Base-by-base conservation (phyloP, 2,888 invertebrate genomes). In the Ptychoptera contaminata region DNA sequence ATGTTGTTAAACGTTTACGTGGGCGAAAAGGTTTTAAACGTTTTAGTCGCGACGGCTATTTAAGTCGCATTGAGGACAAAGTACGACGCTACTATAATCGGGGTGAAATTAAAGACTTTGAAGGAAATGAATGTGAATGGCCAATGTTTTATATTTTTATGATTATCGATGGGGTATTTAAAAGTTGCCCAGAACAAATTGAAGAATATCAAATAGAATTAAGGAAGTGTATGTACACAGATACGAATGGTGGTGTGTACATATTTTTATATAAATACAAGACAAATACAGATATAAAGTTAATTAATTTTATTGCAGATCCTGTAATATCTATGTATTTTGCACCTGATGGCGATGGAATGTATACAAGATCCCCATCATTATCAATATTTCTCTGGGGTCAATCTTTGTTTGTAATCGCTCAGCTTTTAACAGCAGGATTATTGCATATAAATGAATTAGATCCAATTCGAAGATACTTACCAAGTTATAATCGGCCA, bases 71-170 rank as follows among this genome's bases (percentile, higher is more conserved):
- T 8, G 97, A 98, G 67, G 86, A 93, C 60, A 73, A 76, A 36
- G 73, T 71, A 43, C 71, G 79, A 51, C 69, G 76, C 64, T 67
- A 83, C 67, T 97, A 96, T 61, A 74, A 81, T 52, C 79, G 83
- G 55, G 91, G 92, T 12, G 94, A 97, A 68, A 77, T 94, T 2
- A 93, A 91, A 65, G 82, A 90, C 58, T 98, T 94, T 67, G 94
- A 97, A 58, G 85, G 85, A 37, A 76, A 97, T 11, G 98, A 98
- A 68, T 90, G 91, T 51, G 96, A 98, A 63, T 98, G 97, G 94
- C 98, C 98, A 0, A 65, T 98, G 42, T 96, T 98, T 65, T 92
- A 85, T 58, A 82, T 93, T 37, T 85, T 84, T 62, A 85, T 98
- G 82, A 86, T 96, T 40, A 91, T 98, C 53, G 96, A 98, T 62